Evolutionary conservation across 1,140 invertebrate species (phyloP).

Genomic region (Bursaphelenchus mucronatus): DNA sequence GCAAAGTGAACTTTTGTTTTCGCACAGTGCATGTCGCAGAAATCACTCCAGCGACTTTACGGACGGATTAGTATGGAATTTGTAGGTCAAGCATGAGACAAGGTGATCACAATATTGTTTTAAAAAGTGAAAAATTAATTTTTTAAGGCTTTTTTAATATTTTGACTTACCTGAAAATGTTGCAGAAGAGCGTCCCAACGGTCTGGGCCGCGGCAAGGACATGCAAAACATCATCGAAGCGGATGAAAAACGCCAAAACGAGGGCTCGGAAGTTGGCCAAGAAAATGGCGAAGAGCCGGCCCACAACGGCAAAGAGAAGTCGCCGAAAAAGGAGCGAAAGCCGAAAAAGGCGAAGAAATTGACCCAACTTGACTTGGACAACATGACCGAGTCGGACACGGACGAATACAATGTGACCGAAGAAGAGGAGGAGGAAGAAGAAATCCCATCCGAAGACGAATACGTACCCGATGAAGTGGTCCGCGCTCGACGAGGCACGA

Average conservation of each 20-base stretch:
- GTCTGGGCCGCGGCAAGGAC: slow-evolving; percentile 38
- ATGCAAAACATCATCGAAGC: slow-evolving; percentile 42
- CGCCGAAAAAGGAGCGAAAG: slow-evolving; percentile 20
- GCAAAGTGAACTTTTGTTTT: no score
- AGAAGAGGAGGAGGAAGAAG: slow-evolving; percentile 4
- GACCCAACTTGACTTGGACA: slow-evolving; percentile 41
- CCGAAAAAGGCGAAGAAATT: slow-evolving; percentile 34
- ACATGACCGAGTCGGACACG: slow-evolving; percentile 41
- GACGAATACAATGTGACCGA: slow-evolving; percentile 23
- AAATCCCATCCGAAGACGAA: slow-evolving; percentile 9
- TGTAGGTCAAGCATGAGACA: no score
- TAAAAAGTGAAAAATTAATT: no score
- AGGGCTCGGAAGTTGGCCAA: slow-evolving; percentile 10
- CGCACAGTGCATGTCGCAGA: no score
- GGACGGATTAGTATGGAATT: no score
- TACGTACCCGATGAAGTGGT: slow-evolving; percentile 6
- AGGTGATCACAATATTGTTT: no score
- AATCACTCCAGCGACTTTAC: no score
- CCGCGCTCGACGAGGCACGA: background rate
- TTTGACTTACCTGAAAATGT: background rate
- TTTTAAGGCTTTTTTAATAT: background rate
- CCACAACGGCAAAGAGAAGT: background rate
- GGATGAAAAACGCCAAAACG: slow-evolving; percentile 27
- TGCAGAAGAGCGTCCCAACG: slow-evolving; percentile 21
- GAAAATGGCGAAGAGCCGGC: slow-evolving; percentile 18